Percentiles rank a stretch among this genome's conserved stretches.
These are phyloP conservation scores for Drosophila punjabiensis DNA, from an alignment of 1,140 invertebrate genomes.

Conservation along the genomic window DNA sequence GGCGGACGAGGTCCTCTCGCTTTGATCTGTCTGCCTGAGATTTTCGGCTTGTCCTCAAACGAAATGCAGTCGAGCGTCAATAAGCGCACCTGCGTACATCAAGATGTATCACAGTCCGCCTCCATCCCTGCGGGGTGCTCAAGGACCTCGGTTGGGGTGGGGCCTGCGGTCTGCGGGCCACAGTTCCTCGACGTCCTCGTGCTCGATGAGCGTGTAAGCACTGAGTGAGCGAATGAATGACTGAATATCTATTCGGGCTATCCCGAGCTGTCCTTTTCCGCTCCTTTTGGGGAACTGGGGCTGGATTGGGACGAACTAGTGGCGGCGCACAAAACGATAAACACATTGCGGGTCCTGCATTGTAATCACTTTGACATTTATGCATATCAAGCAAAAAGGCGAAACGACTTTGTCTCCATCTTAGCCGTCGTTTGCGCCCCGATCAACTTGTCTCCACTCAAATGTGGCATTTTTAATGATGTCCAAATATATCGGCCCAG, in stretches of 20 bases:
- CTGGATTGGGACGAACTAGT: constrained; percentile 4
- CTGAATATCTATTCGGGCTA: constrained; percentile 60
- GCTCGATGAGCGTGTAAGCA: constrained; percentile 80
- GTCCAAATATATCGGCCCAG: constrained; percentile 73
- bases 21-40: constrained; percentile 78
- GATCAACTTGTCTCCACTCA: constrained; percentile 56
- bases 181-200: constrained; percentile 53
- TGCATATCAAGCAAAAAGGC: constrained; percentile 78
- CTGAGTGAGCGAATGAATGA: constrained; percentile 75
- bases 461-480: constrained; percentile 81
- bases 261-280: constrained; percentile 45
- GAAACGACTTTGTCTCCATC: constrained; percentile 46
- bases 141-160: neutral
- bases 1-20: constrained; percentile 44
- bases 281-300: neutral
- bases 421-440: neutral
- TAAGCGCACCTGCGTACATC: constrained; percentile 80
- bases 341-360: constrained; percentile 75
- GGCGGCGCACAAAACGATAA: constrained; percentile 78
- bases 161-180: constrained; percentile 17
- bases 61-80: constrained; percentile 74
- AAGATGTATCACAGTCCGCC: constrained; percentile 43
- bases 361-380: constrained; percentile 85
- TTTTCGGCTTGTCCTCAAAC: constrained; percentile 78
- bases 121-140: constrained; percentile 8